Evolutionary conservation across 2,113 vertebrate species (phyloP).

Genomic region (Apus apus): DNA sequence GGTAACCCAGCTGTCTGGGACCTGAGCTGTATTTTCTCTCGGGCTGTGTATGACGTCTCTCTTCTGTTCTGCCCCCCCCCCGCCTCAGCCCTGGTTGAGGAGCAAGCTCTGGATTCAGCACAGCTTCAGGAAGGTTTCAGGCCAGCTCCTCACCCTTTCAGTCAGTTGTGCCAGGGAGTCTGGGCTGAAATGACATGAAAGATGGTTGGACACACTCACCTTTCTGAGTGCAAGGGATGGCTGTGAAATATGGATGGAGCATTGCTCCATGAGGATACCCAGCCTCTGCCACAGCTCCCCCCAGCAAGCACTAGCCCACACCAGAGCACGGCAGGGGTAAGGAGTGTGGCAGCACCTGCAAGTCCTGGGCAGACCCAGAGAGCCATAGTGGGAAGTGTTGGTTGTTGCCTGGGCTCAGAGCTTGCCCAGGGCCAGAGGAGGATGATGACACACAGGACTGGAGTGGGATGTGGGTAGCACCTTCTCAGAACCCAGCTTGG

Average conservation of each 20-base stretch:
- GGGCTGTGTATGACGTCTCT: background rate
- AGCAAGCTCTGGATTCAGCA: background rate
- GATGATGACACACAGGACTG: background rate
- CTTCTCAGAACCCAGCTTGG: background rate
- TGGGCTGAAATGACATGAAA: background rate
- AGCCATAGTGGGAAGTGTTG: background rate
- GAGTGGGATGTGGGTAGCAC: background rate
- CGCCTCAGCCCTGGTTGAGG: background rate
- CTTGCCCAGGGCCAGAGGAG: background rate
- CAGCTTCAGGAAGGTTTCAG: background rate
- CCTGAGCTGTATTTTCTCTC: background rate
- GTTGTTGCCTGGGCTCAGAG: background rate
- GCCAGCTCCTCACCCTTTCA: background rate
- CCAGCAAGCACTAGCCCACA: background rate
- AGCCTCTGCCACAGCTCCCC: background rate
- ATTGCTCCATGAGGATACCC: background rate
- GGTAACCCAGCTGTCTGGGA: slow-evolving; percentile 34
- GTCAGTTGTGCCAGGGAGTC: background rate
- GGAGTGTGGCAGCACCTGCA: background rate
- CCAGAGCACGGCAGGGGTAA: background rate
- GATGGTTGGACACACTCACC: background rate
- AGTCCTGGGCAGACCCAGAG: background rate
- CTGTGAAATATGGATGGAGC: background rate
- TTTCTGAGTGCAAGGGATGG: background rate
- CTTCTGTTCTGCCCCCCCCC: background rate